These are phyloP conservation scores for Neoascia interrupta DNA, from an alignment of 2,888 invertebrate genomes.

Conservation along the genomic window DNA sequence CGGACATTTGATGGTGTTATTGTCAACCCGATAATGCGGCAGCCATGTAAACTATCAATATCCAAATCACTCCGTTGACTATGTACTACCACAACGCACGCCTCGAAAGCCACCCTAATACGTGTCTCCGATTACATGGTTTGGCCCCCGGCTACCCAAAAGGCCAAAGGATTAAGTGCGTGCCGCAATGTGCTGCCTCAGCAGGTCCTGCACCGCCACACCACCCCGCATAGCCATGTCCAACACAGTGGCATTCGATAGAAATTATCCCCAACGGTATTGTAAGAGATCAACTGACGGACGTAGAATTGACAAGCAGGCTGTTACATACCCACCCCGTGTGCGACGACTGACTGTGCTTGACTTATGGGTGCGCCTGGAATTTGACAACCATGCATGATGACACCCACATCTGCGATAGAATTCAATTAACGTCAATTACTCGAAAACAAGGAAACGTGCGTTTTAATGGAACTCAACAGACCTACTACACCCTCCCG, in stretches of 20 bases:
- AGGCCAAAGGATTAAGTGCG: slow-evolving; percentile 60
- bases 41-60: slow-evolving; percentile 44
- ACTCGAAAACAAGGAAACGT: slow-evolving; percentile 63
- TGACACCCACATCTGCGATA: slow-evolving; percentile 50
- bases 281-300: slow-evolving; percentile 62
- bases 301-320: slow-evolving; percentile 60
- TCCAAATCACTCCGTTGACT: slow-evolving; percentile 33
- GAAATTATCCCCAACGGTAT: slow-evolving; percentile 58
- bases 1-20: slow-evolving; percentile 41
- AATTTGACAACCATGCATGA: slow-evolving; percentile 41
- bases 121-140: slow-evolving; percentile 56
- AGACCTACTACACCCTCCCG: not conserved
- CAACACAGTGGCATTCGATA: slow-evolving; percentile 40
- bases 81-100: slow-evolving; percentile 2
- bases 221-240: slow-evolving; percentile 10
- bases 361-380: slow-evolving; percentile 42
- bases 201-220: slow-evolving; percentile 33
- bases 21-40: slow-evolving; percentile 39
- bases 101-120: slow-evolving; percentile 29
- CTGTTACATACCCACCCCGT: slow-evolving; percentile 1
- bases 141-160: slow-evolving; percentile 36
- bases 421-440: slow-evolving; percentile 70
- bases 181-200: slow-evolving; percentile 56
- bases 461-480: slow-evolving; percentile 64
- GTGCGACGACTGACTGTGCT: slow-evolving; percentile 23